Evolutionary conservation across 2,888 invertebrate species (phyloP).

Genomic region (Eledone cirrhosa): DNA sequence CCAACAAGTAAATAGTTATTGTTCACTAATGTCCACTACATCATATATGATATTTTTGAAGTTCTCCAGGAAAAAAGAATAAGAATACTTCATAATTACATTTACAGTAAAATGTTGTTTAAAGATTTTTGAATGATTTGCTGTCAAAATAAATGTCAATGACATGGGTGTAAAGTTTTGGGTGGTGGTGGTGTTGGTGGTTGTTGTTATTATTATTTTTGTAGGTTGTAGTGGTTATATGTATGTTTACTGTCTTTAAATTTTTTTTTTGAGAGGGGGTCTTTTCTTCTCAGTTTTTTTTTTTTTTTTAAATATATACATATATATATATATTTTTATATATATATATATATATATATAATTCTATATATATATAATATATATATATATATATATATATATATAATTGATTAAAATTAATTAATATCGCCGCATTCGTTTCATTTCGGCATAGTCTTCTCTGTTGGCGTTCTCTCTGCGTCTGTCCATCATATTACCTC

Average conservation of each 20-base stretch:
- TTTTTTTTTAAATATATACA: too few relatives aligned
- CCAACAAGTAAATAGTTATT: constrained; percentile 11
- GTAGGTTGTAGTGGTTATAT: too few relatives aligned
- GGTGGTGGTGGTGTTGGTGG: too few relatives aligned
- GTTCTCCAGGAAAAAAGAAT: neutral
- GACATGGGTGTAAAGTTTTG: constrained; percentile 7
- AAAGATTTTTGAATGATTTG: constrained; percentile 20
- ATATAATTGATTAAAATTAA: neutral
- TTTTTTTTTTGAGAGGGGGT: too few relatives aligned
- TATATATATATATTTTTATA: too few relatives aligned
- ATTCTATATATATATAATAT: too few relatives aligned
- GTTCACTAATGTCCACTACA: constrained; percentile 24
- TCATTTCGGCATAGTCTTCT: constrained; percentile 38
- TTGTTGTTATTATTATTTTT: too few relatives aligned
- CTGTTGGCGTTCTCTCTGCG: constrained; percentile 35
- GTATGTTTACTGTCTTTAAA: too few relatives aligned
- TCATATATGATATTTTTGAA: constrained; percentile 1
- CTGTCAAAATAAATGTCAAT: constrained; percentile 23
- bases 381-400: too few relatives aligned
- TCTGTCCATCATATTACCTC: constrained; percentile 38
- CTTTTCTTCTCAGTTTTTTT: too few relatives aligned
- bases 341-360: too few relatives aligned
- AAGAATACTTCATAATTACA: neutral
- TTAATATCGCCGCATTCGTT: constrained; percentile 40
- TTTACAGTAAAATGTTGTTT: constrained; percentile 28